Evolutionary conservation across 2,888 invertebrate genomes (phyloP).

Genomic region (Idaea biselata): DNA sequence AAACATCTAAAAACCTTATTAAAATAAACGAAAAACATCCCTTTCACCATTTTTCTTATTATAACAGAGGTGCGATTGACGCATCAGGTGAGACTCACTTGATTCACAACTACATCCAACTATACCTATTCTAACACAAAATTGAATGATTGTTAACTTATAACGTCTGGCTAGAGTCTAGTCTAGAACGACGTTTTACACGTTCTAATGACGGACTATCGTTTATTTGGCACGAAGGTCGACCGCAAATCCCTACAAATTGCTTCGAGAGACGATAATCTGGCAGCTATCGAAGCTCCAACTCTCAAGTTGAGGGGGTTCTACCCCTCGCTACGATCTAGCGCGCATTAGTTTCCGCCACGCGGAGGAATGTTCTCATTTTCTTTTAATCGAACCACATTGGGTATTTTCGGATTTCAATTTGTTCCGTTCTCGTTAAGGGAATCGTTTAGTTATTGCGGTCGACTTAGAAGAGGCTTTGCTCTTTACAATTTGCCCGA

Average conservation of each 20-base stretch:
- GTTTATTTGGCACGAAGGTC: slow-evolving; percentile 53
- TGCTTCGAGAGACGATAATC: slow-evolving; percentile 68
- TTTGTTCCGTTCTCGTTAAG: slow-evolving; percentile 47
- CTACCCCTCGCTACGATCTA: slow-evolving; percentile 35
- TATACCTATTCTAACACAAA: not conserved
- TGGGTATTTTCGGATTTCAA: slow-evolving; percentile 54
- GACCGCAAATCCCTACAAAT: slow-evolving; percentile 71
- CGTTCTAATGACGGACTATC: slow-evolving; percentile 50
- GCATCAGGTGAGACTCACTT: not conserved
- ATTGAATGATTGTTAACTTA: not conserved
- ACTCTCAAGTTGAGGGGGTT: slow-evolving; percentile 35
- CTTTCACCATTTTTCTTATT: no score
- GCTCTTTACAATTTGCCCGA: slow-evolving; percentile 31
- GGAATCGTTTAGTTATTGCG: slow-evolving; percentile 41
- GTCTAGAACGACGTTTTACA: slow-evolving; percentile 23
- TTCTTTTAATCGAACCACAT: slow-evolving; percentile 57
- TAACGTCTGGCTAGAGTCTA: not conserved
- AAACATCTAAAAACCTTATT: no score
- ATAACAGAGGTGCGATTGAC: not conserved
- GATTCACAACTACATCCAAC: not conserved
- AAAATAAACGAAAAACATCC: no score
- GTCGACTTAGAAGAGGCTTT: slow-evolving; percentile 31
- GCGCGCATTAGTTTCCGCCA: slow-evolving; percentile 51
- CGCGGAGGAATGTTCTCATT: slow-evolving; percentile 60
- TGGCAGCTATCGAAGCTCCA: slow-evolving; percentile 52